Evolutionary conservation across 2,888 invertebrate species (phyloP).

Genomic region (Apodemia duryi): DNA sequence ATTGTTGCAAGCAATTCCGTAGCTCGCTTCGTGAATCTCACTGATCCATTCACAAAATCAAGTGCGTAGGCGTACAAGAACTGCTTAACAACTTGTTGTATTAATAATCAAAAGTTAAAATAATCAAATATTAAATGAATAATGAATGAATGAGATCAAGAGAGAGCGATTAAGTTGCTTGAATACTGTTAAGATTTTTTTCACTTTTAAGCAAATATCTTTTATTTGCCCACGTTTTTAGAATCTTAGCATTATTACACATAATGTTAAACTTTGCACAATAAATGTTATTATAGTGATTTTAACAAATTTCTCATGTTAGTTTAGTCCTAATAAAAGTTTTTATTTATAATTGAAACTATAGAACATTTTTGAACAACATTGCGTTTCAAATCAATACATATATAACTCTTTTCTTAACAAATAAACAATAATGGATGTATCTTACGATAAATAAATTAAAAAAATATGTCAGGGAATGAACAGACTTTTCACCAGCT

Average conservation of each 20-base stretch:
- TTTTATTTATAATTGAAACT: no score
- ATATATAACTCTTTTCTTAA: no score
- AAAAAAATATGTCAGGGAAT: conserved; percentile 22
- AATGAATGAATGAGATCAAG: background rate
- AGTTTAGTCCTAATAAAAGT: no score
- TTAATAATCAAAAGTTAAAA: background rate
- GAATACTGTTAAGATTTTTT: conserved; percentile 22
- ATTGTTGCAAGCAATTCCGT: conserved; percentile 54
- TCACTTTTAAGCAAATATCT: background rate
- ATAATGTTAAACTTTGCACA: no score
- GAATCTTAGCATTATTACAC: no score
- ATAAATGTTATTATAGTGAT: no score
- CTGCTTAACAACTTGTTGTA: conserved; percentile 12
- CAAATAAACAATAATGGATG: background rate
- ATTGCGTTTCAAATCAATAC: no score
- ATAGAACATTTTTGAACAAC: no score
- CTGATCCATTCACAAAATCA: conserved; percentile 62
- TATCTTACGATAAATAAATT: background rate
- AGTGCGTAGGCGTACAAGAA: conserved; percentile 51
- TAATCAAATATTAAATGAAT: conserved; percentile 15
- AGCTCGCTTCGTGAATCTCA: conserved; percentile 33
- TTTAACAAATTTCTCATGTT: no score
- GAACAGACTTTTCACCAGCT: conserved; percentile 45
- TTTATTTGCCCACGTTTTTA: background rate
- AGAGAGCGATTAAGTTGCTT: background rate